Evolutionary conservation across 2,888 invertebrate species (phyloP).

Genomic region (Dasysyrphus albostriatus): DNA sequence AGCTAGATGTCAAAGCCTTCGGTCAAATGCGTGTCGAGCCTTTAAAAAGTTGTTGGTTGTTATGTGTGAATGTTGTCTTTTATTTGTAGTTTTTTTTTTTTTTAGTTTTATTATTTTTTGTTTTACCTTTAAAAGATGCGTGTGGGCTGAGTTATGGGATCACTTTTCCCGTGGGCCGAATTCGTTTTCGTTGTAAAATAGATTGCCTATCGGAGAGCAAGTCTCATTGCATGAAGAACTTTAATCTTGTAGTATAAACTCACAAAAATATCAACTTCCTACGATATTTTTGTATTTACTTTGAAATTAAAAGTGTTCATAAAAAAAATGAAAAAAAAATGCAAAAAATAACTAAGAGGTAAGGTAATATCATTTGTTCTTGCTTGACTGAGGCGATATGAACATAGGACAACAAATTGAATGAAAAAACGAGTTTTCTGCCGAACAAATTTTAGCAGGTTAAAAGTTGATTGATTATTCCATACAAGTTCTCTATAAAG

Average conservation of each 20-base stretch:
- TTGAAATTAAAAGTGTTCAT: conserved; percentile 37
- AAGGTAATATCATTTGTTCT: conserved; percentile 1
- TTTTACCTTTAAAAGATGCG: conserved; percentile 24
- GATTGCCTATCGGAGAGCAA: conserved; percentile 36
- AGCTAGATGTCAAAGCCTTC: conserved; percentile 56
- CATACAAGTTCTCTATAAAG: neutral
- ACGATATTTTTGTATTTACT: conserved; percentile 14
- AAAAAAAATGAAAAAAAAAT: neutral
- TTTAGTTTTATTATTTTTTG: conserved; percentile 6
- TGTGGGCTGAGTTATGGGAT: conserved; percentile 61
- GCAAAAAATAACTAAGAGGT: neutral
- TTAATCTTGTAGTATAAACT: conserved; percentile 19
- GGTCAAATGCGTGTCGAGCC: conserved; percentile 50
- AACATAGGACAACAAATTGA: neutral
- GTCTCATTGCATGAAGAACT: conserved; percentile 36
- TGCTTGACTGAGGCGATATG: neutral
- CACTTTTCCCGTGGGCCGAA: conserved; percentile 56
- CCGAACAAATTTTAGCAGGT: neutral
- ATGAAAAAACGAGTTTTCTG: neutral
- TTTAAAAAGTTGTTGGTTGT: neutral
- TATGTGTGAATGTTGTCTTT: conserved; percentile 32
- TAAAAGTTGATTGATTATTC: neutral
- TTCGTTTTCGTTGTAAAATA: conserved; percentile 59
- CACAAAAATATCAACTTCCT: conserved; percentile 40
- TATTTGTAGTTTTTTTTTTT: conserved; percentile 2